Conservation (phyloP, 2,888 invertebrate species). For the Nomada ferruginata region DNA sequence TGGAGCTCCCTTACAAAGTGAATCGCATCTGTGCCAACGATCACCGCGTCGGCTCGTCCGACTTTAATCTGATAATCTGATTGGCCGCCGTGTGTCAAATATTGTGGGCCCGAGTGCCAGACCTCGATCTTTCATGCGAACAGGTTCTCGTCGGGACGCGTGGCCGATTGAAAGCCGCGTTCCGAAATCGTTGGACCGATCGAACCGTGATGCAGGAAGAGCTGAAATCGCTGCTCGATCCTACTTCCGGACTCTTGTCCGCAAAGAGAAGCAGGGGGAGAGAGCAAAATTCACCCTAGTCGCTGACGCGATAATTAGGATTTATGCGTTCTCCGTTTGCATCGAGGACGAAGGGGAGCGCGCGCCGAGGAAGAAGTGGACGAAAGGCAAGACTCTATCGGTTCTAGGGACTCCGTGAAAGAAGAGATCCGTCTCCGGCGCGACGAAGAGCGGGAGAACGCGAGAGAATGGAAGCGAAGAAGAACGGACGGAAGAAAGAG, state of each 20-base stretch:
- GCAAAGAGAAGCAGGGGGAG: too few relatives aligned
- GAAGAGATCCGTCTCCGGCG: constrained; percentile 27
- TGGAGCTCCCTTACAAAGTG: constrained; percentile 35
- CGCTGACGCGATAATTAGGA: constrained; percentile 27
- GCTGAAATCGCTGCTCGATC: constrained; percentile 25
- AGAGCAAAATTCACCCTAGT: neutral
- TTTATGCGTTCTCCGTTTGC: constrained; percentile 36
- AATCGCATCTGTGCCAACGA: constrained; percentile 66
- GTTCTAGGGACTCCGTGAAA: neutral
- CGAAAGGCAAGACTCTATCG: neutral
- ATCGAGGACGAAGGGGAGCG: neutral
- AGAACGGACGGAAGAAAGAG: neutral
- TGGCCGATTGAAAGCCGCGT: constrained; percentile 66
- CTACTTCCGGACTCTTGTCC: too few relatives aligned
- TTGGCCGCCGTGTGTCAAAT: constrained; percentile 81
- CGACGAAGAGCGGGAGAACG: neutral
- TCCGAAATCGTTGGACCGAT: constrained; percentile 60
- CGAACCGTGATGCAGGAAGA: constrained; percentile 36
- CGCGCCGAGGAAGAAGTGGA: neutral
- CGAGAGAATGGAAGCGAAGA: neutral
- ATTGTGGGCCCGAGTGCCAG: constrained; percentile 78
- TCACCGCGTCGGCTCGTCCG: constrained; percentile 59
- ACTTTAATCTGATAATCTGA: constrained; percentile 82
- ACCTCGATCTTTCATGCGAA: constrained; percentile 68
- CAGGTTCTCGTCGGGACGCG: constrained; percentile 72